Evolutionary conservation across 2,113 vertebrate genomes (phyloP).

Genomic region (Engystomops pustulosus): DNA sequence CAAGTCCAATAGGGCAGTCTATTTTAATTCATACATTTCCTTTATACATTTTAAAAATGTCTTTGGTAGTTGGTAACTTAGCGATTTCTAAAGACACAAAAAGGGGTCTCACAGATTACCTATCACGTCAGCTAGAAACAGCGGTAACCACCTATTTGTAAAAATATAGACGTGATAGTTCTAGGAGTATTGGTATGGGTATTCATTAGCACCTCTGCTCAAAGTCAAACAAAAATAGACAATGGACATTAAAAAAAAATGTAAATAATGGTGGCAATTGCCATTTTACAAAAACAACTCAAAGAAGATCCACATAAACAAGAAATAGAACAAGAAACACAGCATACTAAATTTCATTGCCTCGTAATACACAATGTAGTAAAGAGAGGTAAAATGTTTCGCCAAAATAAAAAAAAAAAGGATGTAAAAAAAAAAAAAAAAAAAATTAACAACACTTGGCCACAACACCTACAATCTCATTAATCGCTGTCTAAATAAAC

Average conservation of each 20-base stretch:
- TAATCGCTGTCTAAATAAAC: not conserved
- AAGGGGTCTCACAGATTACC: not conserved
- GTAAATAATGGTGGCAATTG: no score
- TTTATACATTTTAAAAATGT: constrained; percentile 28
- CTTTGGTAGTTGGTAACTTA: not conserved
- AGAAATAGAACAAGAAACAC: not conserved
- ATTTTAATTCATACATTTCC: not conserved
- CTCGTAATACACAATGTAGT: not conserved
- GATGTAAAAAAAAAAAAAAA: no score
- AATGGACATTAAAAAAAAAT: no score
- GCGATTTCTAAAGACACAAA: not conserved
- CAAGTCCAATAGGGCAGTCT: not conserved
- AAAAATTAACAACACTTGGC: no score
- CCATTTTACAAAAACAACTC: no score
- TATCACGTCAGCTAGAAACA: not conserved
- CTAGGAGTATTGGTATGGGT: no score
- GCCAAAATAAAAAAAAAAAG: no score
- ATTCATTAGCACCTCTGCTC: no score
- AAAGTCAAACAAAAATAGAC: no score
- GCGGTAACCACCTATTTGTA: not conserved
- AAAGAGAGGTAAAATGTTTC: not conserved
- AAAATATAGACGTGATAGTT: no score
- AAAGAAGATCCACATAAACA: no score
- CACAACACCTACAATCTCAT: not conserved
- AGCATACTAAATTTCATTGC: no score